These are phyloP conservation scores for Ganaspis brasiliensis DNA, from an alignment of 2,888 invertebrate species.

Conservation along the genomic window DNA sequence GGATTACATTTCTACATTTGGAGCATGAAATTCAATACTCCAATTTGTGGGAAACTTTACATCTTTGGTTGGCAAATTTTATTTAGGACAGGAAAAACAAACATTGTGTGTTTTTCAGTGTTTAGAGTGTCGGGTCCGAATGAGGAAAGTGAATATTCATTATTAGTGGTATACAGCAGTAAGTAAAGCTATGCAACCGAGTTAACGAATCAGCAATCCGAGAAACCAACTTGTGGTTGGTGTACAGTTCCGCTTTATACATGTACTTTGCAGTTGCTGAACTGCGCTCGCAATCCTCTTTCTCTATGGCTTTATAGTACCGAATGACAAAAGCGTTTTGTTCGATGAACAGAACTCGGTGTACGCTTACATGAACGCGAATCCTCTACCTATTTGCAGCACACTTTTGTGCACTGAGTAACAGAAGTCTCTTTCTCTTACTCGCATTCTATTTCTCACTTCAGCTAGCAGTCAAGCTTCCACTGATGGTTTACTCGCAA, in stretches of 20 bases:
- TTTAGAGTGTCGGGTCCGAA: neutral
- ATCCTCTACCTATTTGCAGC: conserved; percentile 43
- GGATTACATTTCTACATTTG: neutral
- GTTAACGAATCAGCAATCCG: conserved; percentile 44
- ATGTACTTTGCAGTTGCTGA: conserved; percentile 71
- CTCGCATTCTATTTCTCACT: conserved; percentile 25
- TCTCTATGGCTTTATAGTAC: conserved; percentile 57
- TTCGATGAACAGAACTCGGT: conserved; percentile 56
- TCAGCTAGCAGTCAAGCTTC: conserved; percentile 9
- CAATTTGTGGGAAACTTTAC: neutral
- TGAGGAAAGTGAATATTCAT: conserved; percentile 18
- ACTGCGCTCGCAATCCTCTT: conserved; percentile 64
- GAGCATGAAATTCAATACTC: neutral
- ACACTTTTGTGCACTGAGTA: conserved; percentile 55
- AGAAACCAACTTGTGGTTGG: conserved; percentile 53
- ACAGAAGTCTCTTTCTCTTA: conserved; percentile 44
- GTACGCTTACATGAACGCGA: conserved; percentile 45
- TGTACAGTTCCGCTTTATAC: conserved; percentile 72
- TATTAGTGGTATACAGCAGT: neutral
- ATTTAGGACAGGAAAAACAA: no score
- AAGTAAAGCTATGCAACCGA: conserved; percentile 11
- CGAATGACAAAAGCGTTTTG: conserved; percentile 65
- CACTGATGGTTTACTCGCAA: conserved; percentile 23
- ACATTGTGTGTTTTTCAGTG: no score
- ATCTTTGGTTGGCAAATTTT: no score